Conservation (phyloP, 1,140 invertebrate species). For the Lordiphosa collinella region DNA sequence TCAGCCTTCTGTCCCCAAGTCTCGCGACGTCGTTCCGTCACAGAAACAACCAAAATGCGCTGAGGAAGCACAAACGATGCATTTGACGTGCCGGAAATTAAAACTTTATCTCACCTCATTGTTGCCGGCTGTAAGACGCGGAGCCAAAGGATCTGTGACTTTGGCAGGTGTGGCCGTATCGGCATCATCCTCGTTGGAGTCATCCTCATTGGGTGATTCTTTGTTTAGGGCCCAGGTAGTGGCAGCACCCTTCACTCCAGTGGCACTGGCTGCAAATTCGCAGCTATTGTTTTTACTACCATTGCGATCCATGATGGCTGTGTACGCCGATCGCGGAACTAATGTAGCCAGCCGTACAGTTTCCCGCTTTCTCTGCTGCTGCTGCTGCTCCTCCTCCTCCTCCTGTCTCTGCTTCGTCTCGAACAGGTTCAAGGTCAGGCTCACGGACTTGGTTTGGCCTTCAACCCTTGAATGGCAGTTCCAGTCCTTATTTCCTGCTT, state of each 20-base stretch:
- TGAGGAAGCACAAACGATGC: constrained; percentile 24
- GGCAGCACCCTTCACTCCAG: constrained; percentile 20
- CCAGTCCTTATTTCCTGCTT: constrained; percentile 19
- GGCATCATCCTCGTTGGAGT: constrained; percentile 70
- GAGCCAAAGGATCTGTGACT: constrained; percentile 73
- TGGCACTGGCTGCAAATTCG: constrained; percentile 47
- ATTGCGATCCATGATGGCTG: constrained; percentile 65
- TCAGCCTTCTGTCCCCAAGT: constrained; percentile 93
- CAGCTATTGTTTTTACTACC: constrained; percentile 56
- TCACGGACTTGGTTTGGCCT: too few relatives aligned
- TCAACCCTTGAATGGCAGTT: background rate
- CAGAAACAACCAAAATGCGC: constrained; percentile 83
- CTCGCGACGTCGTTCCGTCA: constrained; percentile 84
- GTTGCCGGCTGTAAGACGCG: constrained; percentile 47
- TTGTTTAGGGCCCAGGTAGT: constrained; percentile 73
- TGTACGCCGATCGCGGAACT: constrained; percentile 67
- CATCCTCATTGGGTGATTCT: constrained; percentile 70
- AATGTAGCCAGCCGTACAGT: constrained; percentile 51
- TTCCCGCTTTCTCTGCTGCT: constrained; percentile 9
- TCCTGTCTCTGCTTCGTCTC: background rate
- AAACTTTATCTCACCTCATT: constrained; percentile 64
- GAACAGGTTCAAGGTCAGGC: background rate
- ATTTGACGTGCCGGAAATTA: background rate
- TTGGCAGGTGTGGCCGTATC: constrained; percentile 70
- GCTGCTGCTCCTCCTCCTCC: background rate